phyloP scores from a whole-genome alignment of 2,888 invertebrate species.

The Apamea epomidion region DNA sequence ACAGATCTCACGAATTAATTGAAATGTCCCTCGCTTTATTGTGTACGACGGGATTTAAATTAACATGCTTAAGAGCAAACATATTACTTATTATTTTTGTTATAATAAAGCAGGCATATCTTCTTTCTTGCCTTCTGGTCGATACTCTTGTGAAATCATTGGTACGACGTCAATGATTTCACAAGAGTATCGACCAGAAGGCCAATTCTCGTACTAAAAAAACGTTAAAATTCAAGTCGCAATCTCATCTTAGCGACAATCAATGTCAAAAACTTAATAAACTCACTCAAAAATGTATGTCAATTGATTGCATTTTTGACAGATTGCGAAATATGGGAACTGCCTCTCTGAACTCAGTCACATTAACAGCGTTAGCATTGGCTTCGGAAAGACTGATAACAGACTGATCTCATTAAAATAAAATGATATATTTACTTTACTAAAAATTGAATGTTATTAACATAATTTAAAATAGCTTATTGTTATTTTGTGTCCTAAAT shows the following conservation, averaged over 20 bases:
- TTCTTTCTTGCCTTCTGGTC: no score
- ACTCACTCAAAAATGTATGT: no score
- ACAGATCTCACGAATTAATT: conserved; percentile 23
- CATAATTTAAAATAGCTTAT: no score
- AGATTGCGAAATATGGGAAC: background rate
- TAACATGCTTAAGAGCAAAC: no score
- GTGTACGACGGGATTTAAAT: background rate
- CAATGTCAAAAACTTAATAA: background rate
- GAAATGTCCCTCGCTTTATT: background rate
- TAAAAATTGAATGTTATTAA: no score
- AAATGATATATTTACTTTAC: no score
- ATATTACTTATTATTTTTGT: background rate
- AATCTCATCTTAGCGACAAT: background rate
- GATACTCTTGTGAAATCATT: no score
- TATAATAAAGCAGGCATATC: background rate
- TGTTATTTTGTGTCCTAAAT: no score
- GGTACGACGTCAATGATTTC: no score
- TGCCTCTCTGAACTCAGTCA: background rate
- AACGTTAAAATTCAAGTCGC: background rate
- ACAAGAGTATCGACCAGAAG: background rate
- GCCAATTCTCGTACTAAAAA: background rate
- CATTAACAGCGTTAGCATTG: background rate
- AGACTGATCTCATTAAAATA: no score
- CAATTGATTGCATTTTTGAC: background rate
- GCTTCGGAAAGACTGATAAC: no score